Conservation (phyloP, 1,140 invertebrate species). For the Watersipora subatra region DNA sequence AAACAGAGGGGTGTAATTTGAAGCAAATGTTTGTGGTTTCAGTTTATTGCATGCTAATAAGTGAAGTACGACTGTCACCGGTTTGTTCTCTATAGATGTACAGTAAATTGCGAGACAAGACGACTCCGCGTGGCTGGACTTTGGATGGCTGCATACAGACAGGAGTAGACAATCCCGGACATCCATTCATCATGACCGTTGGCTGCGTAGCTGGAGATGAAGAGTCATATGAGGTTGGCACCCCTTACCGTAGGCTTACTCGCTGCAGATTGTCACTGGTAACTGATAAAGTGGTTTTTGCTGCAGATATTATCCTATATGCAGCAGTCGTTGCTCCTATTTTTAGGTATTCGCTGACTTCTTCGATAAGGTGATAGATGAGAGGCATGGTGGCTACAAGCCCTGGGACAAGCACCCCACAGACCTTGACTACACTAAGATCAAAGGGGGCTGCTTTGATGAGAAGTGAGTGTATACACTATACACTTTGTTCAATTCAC, state of each 20-base stretch:
- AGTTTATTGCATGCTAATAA: too few species aligned
- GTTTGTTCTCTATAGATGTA: conserved; percentile 16
- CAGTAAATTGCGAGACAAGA: conserved; percentile 10
- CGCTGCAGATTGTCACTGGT: neutral
- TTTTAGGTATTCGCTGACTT: conserved; percentile 14
- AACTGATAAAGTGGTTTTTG: too few species aligned
- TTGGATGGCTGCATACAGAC: conserved; percentile 16
- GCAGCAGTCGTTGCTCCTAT: conserved; percentile 4
- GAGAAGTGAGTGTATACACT: too few species aligned
- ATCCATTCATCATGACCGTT: conserved; percentile 10
- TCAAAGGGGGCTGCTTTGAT: neutral
- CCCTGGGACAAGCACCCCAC: conserved; percentile 7
- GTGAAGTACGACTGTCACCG: too few species aligned
- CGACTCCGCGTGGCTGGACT: conserved; percentile 14
- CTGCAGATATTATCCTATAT: too few species aligned
- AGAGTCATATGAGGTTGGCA: conserved; percentile 15
- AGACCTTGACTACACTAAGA: conserved; percentile 10
- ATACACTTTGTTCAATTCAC: neutral
- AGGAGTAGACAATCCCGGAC: conserved; percentile 12
- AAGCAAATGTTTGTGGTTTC: too few species aligned
- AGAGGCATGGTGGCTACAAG: conserved; percentile 11
- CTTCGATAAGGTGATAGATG: conserved; percentile 15
- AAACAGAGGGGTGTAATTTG: too few species aligned
- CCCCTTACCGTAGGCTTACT: neutral
- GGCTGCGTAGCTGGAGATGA: conserved; percentile 19